A percentile compares a stretch with the other conserved stretches of the same genome.
These are phyloP conservation scores for Anisognathus igniventris DNA, from an alignment of 2,797 vertebrate species.

Conservation along the genomic window DNA sequence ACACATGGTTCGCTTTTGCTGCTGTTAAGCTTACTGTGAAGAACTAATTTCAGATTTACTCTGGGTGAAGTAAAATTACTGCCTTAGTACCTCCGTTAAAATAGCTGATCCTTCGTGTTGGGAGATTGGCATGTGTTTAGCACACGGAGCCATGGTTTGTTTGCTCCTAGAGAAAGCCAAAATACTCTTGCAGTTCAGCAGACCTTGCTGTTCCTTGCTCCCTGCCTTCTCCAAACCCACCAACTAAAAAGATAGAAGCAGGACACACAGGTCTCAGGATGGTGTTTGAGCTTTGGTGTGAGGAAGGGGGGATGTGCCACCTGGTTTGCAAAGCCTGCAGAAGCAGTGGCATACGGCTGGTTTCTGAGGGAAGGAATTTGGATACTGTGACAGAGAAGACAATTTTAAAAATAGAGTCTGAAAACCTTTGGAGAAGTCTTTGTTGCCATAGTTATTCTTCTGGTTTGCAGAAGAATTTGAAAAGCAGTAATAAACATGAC, in stretches of 20 bases:
- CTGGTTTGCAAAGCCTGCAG: neutral
- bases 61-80: slow-evolving; percentile 1
- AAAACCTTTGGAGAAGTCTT: slow-evolving; percentile 38
- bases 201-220: neutral
- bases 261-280: neutral
- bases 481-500: slow-evolving; percentile 36
- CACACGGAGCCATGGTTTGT: neutral
- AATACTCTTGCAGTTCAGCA: neutral
- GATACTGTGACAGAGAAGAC: slow-evolving; percentile 30
- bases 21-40: slow-evolving; percentile 25
- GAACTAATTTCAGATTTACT: slow-evolving; percentile 22
- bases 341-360: neutral
- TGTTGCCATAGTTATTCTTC: slow-evolving; percentile 70
- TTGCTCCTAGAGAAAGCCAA: neutral
- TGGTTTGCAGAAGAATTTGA: slow-evolving; percentile 31
- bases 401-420: slow-evolving; percentile 31
- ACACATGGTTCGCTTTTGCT: slow-evolving; percentile 52
- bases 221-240: neutral
- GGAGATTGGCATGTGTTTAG: slow-evolving; percentile 29
- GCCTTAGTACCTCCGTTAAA: neutral
- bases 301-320: neutral
- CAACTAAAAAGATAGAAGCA: neutral
- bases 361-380: neutral
- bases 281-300: neutral
- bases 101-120: neutral